phyloP scores from a whole-genome alignment of 2,113 vertebrate genomes.

The Hydrolagus affinis region DNA sequence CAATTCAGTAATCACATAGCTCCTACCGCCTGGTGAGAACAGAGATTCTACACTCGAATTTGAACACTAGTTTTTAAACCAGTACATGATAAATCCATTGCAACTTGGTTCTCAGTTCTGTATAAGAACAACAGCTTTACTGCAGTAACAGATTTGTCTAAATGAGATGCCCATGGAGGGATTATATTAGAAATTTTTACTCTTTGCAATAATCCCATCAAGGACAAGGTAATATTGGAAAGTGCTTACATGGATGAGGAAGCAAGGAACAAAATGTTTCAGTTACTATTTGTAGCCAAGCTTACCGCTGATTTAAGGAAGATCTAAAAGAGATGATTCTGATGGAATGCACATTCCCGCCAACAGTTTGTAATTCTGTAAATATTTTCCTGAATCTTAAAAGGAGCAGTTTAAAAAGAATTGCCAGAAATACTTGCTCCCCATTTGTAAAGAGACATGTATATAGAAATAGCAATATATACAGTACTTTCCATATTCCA shows the following conservation, averaged over 20 bases:
- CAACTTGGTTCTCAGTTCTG: neutral
- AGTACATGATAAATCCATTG: neutral
- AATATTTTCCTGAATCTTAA: no score
- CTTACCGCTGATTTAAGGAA: no score
- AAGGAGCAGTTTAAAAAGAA: neutral
- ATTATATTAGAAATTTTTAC: neutral
- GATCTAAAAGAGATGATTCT: no score
- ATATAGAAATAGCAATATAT: neutral
- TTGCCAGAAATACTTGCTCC: neutral
- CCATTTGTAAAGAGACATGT: neutral
- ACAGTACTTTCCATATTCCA: neutral
- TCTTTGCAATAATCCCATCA: neutral
- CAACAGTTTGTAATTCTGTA: no score
- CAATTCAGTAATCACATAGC: neutral
- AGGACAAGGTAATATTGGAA: neutral
- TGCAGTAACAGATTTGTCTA: neutral
- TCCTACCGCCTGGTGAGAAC: neutral
- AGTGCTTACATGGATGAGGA: neutral
- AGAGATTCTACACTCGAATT: neutral
- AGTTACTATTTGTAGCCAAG: neutral
- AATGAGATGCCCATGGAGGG: neutral
- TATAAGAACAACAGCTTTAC: neutral
- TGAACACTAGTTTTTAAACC: neutral
- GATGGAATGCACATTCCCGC: no score
- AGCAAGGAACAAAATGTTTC: neutral